Percentiles rank a stretch among this genome's conserved stretches.
These are phyloP conservation scores for Corythucha ciliata DNA, from an alignment of 2,888 invertebrate species.

Conservation along the genomic window DNA sequence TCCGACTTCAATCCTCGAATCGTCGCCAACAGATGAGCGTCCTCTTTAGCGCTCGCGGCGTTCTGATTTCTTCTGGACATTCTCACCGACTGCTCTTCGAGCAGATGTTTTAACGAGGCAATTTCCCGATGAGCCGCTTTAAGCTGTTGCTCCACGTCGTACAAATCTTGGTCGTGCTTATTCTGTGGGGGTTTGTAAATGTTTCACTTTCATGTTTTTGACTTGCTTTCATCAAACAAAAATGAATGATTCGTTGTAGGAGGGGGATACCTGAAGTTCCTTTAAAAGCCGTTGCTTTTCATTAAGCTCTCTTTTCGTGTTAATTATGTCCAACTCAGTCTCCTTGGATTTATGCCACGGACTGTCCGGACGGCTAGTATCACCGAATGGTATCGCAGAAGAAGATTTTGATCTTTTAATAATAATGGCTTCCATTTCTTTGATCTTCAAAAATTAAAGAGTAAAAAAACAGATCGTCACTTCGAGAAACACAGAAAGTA, in stretches of 20 bases:
- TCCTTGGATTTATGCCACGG: too few relatives aligned
- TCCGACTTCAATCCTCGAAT: slow-evolving; percentile 69
- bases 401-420: slow-evolving; percentile 29
- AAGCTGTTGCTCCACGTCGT: slow-evolving; percentile 33
- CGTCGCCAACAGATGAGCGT: slow-evolving; percentile 66
- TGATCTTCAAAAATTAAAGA: slow-evolving; percentile 24
- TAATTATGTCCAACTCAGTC: slow-evolving; percentile 18
- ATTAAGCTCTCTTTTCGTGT: slow-evolving; percentile 7
- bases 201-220: slow-evolving; percentile 11
- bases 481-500: background rate
- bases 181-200: too few relatives aligned
- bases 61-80: slow-evolving; percentile 40
- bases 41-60: slow-evolving; percentile 48
- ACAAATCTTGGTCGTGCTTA: slow-evolving; percentile 35
- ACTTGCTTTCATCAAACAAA: background rate
- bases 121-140: slow-evolving; percentile 37
- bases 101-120: slow-evolving; percentile 35
- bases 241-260: background rate
- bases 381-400: too few relatives aligned
- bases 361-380: too few relatives aligned
- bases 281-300: background rate
- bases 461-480: background rate
- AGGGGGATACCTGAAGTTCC: background rate
- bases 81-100: slow-evolving; percentile 34
- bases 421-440: slow-evolving; percentile 31